Percentiles rank a stretch among this genome's conserved stretches.
These are phyloP conservation scores for Brachyopa scutellaris DNA, from an alignment of 2,888 invertebrate genomes.

Conservation along the genomic window DNA sequence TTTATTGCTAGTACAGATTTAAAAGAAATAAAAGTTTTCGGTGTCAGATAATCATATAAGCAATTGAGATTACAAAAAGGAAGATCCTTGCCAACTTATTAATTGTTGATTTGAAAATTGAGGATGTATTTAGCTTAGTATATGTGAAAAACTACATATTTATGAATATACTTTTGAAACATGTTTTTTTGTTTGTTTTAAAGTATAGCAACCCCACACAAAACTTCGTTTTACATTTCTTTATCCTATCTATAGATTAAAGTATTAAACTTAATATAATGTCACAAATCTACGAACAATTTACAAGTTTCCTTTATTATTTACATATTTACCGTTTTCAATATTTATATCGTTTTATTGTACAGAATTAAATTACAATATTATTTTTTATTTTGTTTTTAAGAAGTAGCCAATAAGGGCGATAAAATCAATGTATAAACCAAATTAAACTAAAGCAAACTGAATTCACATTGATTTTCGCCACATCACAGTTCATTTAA, in stretches of 20 bases:
- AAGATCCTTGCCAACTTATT: neutral
- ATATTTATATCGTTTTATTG: conserved; percentile 11
- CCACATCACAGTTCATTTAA: conserved; percentile 46
- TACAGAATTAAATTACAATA: neutral
- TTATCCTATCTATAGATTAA: conserved; percentile 65
- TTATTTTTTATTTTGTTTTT: neutral
- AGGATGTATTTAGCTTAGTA: neutral
- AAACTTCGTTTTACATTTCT: conserved; percentile 59
- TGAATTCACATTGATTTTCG: conserved; percentile 10
- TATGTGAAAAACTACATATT: conserved; percentile 23
- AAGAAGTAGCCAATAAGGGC: neutral
- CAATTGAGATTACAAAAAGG: neutral
- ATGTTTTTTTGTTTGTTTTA: too few species aligned
- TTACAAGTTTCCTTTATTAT: conserved; percentile 57
- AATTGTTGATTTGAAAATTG: neutral
- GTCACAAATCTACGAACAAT: conserved; percentile 48
- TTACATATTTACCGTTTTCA: conserved; percentile 53
- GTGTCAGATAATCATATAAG: neutral
- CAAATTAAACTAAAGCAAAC: neutral
- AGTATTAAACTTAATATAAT: conserved; percentile 41
- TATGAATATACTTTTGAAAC: too few species aligned
- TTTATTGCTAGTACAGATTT: conserved; percentile 1
- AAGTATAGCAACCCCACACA: conserved; percentile 33
- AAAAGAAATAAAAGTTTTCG: neutral
- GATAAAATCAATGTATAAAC: neutral